Evolutionary conservation across 2,113 vertebrate genomes (phyloP).

Genomic region (Taurulus bubalis): DNA sequence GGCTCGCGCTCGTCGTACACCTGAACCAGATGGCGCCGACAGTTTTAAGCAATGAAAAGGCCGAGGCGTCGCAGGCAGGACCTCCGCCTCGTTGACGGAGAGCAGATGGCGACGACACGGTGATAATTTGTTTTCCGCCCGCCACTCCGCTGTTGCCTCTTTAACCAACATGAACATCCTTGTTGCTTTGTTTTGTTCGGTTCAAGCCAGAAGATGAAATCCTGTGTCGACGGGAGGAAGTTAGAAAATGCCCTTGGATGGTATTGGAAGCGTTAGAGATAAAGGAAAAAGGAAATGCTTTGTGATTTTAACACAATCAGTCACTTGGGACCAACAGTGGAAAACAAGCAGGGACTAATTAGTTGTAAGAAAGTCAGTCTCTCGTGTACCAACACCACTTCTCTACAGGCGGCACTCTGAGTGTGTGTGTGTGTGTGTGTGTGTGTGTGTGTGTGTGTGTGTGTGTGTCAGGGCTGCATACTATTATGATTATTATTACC

Average conservation of each 20-base stretch:
- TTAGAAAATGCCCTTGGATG: slow-evolving; percentile 21
- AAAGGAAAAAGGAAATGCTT: neutral
- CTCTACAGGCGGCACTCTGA: neutral
- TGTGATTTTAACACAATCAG: slow-evolving; percentile 4
- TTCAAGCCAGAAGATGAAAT: slow-evolving; percentile 7
- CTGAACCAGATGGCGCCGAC: slow-evolving; percentile 67
- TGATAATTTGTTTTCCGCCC: slow-evolving; percentile 56
- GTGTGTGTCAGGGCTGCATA: neutral
- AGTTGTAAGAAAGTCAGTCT: slow-evolving; percentile 35
- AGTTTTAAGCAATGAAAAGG: slow-evolving; percentile 74
- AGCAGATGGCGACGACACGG: slow-evolving; percentile 77
- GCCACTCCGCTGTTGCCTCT: slow-evolving; percentile 12
- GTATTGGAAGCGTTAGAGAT: neutral
- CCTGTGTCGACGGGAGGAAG: neutral
- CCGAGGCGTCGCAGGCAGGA: slow-evolving; percentile 56
- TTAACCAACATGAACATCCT: slow-evolving; percentile 58
- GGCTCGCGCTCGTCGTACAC: slow-evolving; percentile 12
- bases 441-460: slow-evolving; percentile 4
- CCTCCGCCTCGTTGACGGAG: slow-evolving; percentile 59
- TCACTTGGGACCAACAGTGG: slow-evolving; percentile 14
- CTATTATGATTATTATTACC: neutral
- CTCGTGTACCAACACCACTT: slow-evolving; percentile 40
- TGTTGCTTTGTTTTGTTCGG: slow-evolving; percentile 32
- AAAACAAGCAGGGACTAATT: slow-evolving; percentile 48
- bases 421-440: neutral